Conservation (phyloP, 1,140 invertebrate genomes). For the Drosophila nannoptera region DNA sequence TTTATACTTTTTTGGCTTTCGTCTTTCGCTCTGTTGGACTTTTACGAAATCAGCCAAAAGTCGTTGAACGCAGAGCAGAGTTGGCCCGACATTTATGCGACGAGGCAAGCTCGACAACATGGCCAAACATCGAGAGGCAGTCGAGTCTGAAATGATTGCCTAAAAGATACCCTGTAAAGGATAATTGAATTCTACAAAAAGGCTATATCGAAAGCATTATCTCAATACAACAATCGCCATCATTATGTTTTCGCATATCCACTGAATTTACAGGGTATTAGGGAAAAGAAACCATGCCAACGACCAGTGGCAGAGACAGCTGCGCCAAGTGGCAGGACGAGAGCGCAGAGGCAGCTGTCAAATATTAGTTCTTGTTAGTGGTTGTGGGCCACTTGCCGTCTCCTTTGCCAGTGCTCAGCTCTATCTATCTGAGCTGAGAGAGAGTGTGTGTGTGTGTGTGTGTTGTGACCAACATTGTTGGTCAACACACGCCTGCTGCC, state of each 20-base stretch:
- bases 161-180: neutral
- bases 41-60: constrained; percentile 74
- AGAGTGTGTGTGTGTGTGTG: constrained; percentile 34
- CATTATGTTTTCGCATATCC: too few species aligned
- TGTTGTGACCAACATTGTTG: constrained; percentile 74
- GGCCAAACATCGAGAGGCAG: neutral
- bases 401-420: constrained; percentile 3
- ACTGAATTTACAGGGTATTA: constrained; percentile 4
- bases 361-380: constrained; percentile 56
- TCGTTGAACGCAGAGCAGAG: constrained; percentile 58
- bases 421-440: neutral
- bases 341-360: constrained; percentile 43
- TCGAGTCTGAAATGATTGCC: neutral
- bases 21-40: constrained; percentile 61
- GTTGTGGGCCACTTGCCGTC: constrained; percentile 40
- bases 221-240: too few species aligned
- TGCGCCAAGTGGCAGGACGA: constrained; percentile 1
- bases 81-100: constrained; percentile 55
- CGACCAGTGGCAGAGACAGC: constrained; percentile 8
- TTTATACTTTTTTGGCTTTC: constrained; percentile 15
- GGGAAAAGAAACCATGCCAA: neutral
- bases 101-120: constrained; percentile 13
- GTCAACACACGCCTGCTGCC: constrained; percentile 56
- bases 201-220: too few species aligned
- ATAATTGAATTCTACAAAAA: too few species aligned